These are phyloP conservation scores for Mus musculus DNA, from an alignment of 2,113 vertebrate genomes.

Conservation along the genomic window DNA sequence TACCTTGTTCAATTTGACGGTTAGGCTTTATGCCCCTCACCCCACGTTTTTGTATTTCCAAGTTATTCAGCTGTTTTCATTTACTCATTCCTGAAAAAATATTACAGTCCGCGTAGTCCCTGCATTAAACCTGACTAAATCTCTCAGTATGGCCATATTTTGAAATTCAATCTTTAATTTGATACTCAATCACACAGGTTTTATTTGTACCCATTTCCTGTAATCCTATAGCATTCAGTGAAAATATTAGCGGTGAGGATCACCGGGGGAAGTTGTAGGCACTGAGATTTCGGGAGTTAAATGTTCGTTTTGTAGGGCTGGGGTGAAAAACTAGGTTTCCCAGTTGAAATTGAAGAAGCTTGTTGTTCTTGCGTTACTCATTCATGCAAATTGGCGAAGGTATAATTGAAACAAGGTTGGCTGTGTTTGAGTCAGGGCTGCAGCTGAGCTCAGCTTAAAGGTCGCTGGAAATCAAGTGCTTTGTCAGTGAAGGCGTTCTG, in stretches of 20 bases:
- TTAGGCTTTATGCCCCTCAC: slow-evolving; percentile 24
- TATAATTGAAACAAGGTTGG: slow-evolving; percentile 87
- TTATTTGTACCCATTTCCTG: slow-evolving; percentile 96
- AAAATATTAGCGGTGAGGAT: slow-evolving; percentile 95
- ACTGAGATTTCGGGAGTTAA: slow-evolving; percentile 83
- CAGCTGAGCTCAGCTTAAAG: slow-evolving; percentile 84
- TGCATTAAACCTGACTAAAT: slow-evolving; percentile 82
- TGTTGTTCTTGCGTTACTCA: slow-evolving; percentile 84
- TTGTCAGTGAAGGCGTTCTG: slow-evolving; percentile 84
- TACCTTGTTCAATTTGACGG: slow-evolving; percentile 43
- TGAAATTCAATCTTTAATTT: slow-evolving; percentile 88
- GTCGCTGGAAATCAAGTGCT: slow-evolving; percentile 83
- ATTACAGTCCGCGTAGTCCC: slow-evolving; percentile 33
- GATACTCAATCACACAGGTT: slow-evolving; percentile 91
- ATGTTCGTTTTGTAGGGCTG: slow-evolving; percentile 84
- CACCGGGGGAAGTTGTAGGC: slow-evolving; percentile 90
- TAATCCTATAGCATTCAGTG: slow-evolving; percentile 96
- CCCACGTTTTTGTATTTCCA: slow-evolving; percentile 41
- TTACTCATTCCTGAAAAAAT: neutral
- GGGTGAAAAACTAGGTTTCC: slow-evolving; percentile 83
- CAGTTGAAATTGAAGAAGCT: slow-evolving; percentile 84
- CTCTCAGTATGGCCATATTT: slow-evolving; percentile 86
- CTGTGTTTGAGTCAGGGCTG: slow-evolving; percentile 84
- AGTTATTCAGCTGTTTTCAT: slow-evolving; percentile 34
- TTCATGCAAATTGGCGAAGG: slow-evolving; percentile 87